Conservation (phyloP, 2,113 vertebrate species). For the Vidua chalybeata region DNA sequence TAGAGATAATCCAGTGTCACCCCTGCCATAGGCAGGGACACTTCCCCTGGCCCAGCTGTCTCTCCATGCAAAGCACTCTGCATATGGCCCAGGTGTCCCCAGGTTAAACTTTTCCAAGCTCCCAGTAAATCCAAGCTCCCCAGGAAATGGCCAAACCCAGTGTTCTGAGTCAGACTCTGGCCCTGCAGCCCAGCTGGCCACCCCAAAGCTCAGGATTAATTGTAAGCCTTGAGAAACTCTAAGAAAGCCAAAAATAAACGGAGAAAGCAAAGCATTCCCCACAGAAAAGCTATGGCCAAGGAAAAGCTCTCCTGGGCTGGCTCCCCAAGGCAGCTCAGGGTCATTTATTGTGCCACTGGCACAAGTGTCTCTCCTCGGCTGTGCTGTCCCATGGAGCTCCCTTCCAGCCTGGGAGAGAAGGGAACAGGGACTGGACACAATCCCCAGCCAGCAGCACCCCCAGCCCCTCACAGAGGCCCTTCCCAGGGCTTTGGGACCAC, state of each 20-base stretch:
- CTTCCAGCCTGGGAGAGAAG: background rate
- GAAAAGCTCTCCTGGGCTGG: background rate
- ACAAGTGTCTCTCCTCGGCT: background rate
- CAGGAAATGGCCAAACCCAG: background rate
- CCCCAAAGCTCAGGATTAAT: background rate
- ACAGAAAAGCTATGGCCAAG: background rate
- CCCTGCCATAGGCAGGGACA: background rate
- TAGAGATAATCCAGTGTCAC: background rate
- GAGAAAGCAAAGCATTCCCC: background rate
- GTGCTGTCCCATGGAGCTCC: background rate
- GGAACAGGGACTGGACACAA: background rate
- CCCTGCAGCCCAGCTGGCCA: background rate
- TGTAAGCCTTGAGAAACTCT: constrained; percentile 5
- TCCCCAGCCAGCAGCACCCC: background rate
- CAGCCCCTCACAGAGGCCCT: background rate
- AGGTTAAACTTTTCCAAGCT: background rate
- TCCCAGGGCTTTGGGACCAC: background rate
- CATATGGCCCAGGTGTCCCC: background rate
- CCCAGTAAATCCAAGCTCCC: background rate
- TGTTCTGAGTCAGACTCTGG: background rate
- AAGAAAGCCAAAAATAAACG: constrained; percentile 48
- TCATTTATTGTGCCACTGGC: background rate
- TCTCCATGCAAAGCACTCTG: background rate
- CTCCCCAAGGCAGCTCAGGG: background rate
- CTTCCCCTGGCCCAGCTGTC: background rate